Evolutionary conservation across 2,888 invertebrate species (phyloP), one percentile per base, ranked within the genome.

Genomic region (Choristoneura rosaceana): DNA sequence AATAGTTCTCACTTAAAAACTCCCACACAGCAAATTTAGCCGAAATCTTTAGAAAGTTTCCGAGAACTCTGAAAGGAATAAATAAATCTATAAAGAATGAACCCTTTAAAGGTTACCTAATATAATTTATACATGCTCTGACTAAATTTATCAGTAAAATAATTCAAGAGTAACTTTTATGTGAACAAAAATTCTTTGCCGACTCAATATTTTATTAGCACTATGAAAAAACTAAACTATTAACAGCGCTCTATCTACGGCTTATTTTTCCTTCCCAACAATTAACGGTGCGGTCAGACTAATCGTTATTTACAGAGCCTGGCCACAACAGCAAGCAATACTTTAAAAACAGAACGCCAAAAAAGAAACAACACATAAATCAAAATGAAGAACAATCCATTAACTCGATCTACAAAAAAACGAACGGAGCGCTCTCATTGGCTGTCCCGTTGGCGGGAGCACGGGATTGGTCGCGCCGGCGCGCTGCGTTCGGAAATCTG

Each of bases 311-410:
- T 75, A 76, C 74, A 73, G 67, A 75, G 73, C 58, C 75, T 63
- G 69, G 71, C 77, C 76, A 75, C 75, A 75, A 74, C 80, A 81
- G 80, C 77, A 64, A 81, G 80, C 77, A 64, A 73, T 69, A 65
- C 41, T 69, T 69, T 61, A 69, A 73, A 71, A 73, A 69, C 60
- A 65, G 50, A 66, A 52, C 65, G 34, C 45, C 62, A 67, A 68
- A 55, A 71, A 74, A 70, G 82, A 88, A 87, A 85, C 84, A 84
- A 87, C 83, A 85, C 87, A 92, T 90, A 92, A 93, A 91, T 92
- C 90, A 90, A 86, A 92, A 93, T 87, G 88, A 91, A 91, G 90
- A 92, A 92, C 92, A 93, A 93, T 92, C 93, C 92, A 94, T 94
- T 93, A 90, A 82, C 88, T 90, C 82, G 83, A 90, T 88, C 87